Evolutionary conservation across 2,888 invertebrate species (phyloP), one percentile per base, ranked within the genome.

Genomic region (Plebejus melissa): DNA sequence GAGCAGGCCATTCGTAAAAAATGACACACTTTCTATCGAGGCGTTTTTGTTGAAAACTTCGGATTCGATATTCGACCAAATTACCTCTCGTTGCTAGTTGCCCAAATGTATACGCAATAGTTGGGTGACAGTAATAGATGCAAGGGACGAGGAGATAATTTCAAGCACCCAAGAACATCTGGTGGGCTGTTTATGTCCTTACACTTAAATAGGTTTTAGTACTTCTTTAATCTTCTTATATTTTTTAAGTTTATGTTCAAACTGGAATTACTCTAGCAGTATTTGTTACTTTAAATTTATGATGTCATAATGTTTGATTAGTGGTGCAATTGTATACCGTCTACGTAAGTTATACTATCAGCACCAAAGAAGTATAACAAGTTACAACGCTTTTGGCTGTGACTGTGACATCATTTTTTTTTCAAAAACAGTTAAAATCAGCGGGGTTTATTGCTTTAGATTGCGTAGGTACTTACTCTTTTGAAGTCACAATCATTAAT

Each of bases 111-210:
- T 71, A 71, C 38, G 36, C 74, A 82, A 82, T 82, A 79, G 80
- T 76, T 60, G 74, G 80, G 76, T 82, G 87, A 83, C 85, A 85
- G 82, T 81, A 85, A 86, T 85, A 85, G 80, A 83, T 81, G 82
- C 84, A 84, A 86, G 84, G 70, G 38, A 70, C 72, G 84, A 83
- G 79, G 80, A 79, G 79, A 76, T 74, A 60, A 60, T 22, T 60
- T 9, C 9, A 60, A 60, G 60, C 60, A 28, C 22, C 28, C 22
- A 2, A 11, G 28, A 60, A 60, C 60, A 60, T 60, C 60, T 60
- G 60, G 22, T 60, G 28, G 7, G 60, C n/a, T 60, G 28, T 28
- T 28, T 54, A 58, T 22, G 22, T 58, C 58, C 58, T 22, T 58
- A 58, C 1, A 54, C 54, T 50, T 54, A 54, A 54, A 46, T 46